phyloP scores from a whole-genome alignment of 2,113 vertebrate species.

The Falco punctatus region DNA sequence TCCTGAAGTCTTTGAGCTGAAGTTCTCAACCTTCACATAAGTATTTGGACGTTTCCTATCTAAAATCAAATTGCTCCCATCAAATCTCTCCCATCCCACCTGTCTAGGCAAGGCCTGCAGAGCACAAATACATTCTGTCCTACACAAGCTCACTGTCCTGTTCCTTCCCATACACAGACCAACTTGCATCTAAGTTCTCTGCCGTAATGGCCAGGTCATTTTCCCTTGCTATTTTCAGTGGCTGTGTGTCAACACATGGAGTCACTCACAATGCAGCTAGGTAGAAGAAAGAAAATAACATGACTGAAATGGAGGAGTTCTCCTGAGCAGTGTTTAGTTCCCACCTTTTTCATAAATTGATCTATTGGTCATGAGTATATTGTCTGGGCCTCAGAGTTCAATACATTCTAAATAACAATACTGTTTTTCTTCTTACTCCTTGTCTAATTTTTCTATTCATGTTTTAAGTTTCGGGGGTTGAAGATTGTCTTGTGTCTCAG shows the following conservation, averaged over 20 bases:
- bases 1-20: constrained; percentile 35
- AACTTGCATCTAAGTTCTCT: neutral
- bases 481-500: neutral
- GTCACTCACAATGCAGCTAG: neutral
- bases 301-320: neutral
- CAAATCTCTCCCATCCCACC: constrained; percentile 12
- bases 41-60: constrained; percentile 48
- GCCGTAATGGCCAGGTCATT: neutral
- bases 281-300: neutral
- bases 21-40: constrained; percentile 30
- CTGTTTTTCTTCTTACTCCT: neutral
- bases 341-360: neutral
- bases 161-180: neutral
- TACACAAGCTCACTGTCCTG: neutral
- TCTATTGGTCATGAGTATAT: neutral
- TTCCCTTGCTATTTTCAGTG: neutral
- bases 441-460: neutral
- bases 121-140: neutral
- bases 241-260: neutral
- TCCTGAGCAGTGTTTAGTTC: neutral
- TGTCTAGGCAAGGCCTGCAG: constrained; percentile 19
- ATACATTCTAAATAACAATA: neutral
- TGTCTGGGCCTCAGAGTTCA: neutral
- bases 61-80: constrained; percentile 52
- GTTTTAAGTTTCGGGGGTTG: neutral